phyloP scores from a whole-genome alignment of 2,888 invertebrate species.

The Rhaphigaster nebulosa region DNA sequence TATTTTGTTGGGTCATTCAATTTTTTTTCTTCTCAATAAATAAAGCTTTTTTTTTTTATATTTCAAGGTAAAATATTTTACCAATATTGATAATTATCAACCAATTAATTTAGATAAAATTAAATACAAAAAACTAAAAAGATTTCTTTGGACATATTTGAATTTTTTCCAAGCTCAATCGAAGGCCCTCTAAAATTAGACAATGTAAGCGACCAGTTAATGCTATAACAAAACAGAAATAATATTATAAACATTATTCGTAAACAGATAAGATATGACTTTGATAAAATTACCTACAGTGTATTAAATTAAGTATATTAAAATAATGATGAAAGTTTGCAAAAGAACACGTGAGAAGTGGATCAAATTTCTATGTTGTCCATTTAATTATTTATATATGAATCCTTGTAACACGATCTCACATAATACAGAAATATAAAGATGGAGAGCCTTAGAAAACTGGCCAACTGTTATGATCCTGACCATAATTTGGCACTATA shows the following conservation, averaged over 20 bases:
- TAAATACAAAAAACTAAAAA: background rate
- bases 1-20: background rate
- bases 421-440: constrained; percentile 36
- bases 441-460: constrained; percentile 15
- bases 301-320: background rate
- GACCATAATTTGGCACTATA: constrained; percentile 23
- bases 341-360: background rate
- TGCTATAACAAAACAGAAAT: background rate
- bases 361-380: background rate
- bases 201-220: background rate
- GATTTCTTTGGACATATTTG: background rate
- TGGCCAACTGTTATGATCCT: constrained; percentile 35
- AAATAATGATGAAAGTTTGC: background rate
- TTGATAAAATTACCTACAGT: background rate
- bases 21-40: background rate
- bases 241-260: background rate
- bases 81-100: background rate
- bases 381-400: constrained; percentile 5
- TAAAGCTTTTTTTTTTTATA: no score
- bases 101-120: background rate
- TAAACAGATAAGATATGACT: background rate
- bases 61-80: background rate
- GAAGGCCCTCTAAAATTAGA: background rate
- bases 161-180: background rate
- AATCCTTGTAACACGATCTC: background rate